Evolutionary conservation across 2,797 vertebrate genomes (phyloP).

Genomic region (Sebastes vulpes): DNA sequence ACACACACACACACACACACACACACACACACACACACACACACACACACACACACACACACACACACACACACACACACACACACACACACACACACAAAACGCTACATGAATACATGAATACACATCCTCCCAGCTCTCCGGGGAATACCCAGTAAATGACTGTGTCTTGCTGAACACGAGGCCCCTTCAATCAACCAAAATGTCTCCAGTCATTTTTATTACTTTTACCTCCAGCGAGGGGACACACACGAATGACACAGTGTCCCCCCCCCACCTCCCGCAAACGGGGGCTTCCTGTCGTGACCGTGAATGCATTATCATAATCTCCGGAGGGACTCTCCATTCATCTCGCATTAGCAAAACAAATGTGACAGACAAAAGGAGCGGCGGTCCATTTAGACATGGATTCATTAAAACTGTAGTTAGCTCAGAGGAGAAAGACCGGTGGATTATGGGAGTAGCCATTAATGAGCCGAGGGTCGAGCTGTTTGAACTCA

Average conservation of each 20-base stretch:
- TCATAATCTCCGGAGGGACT: conserved; percentile 70
- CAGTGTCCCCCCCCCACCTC: conserved; percentile 10
- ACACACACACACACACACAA: background rate
- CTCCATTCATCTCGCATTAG: conserved; percentile 80
- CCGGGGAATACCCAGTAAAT: conserved; percentile 52
- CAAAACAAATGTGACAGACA: conserved; percentile 74
- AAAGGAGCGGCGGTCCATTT: conserved; percentile 27
- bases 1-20: background rate
- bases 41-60: background rate
- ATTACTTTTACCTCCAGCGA: conserved; percentile 65
- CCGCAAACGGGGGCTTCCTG: conserved; percentile 28
- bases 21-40: background rate
- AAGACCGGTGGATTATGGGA: conserved; percentile 27
- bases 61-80: background rate
- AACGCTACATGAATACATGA: conserved; percentile 23
- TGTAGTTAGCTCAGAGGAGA: conserved; percentile 29
- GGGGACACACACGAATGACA: conserved; percentile 38
- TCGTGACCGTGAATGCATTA: conserved; percentile 81
- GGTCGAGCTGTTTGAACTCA: conserved; percentile 46
- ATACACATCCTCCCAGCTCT: conserved; percentile 19
- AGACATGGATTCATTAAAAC: conserved; percentile 38
- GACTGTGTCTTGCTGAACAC: conserved; percentile 49
- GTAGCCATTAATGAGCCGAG: conserved; percentile 38
- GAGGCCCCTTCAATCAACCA: conserved; percentile 66
- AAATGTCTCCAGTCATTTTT: conserved; percentile 66